Evolutionary conservation across 1,140 invertebrate genomes (phyloP), one percentile per base, ranked within the genome.

Genomic region (Chironomus striatipennis): DNA sequence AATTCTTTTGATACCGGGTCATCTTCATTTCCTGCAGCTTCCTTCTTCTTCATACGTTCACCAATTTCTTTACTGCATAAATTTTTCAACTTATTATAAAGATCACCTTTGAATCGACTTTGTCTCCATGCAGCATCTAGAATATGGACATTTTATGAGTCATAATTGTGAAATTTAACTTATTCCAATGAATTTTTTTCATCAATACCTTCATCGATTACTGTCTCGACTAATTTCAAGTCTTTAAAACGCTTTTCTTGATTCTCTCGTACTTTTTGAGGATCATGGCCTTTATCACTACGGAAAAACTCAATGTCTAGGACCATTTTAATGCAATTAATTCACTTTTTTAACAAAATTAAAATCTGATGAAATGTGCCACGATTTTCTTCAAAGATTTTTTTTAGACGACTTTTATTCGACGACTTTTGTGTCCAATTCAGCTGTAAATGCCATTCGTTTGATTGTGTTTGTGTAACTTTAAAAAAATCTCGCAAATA

Each of bases 261-360:
- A 79, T 96, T 98, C 79, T 98, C 90, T 15, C 93, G 88, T 21
- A 99, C 90, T 82, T 93, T 91, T 12, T 95, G 90, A 0, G 95
- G 94, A 84, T 96, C 88, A 18, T 93, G 93, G 21, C 98, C 97
- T 85, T 99, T 99, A 78, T 99, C 97, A 2, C 88, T 87, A 65
- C 98, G 91, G 81, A 99, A 99, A 73, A 97, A 84, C 84, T 99
- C 97, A 78, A 99, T 87, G 85, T 99, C 97, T n/a, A 99, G 85
- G 73, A 98, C 97, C 98, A 99, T 99, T 81, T 80, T 86, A 8
- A 73, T 12, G 57, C 4, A 24, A 73, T 74, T 57, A 75, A 74
- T 75, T 57, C 43, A 57, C 5, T 15, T 57, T n/a, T 57, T 57
- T 57, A 7, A 57, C 47, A 57, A 57, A 57, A n/a, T 57, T 57